A percentile compares a stretch with the other conserved stretches of the same genome.
Evolutionary conservation across 2,797 vertebrate genomes (phyloP).

Genomic region (Threskiornis aethiopicus): DNA sequence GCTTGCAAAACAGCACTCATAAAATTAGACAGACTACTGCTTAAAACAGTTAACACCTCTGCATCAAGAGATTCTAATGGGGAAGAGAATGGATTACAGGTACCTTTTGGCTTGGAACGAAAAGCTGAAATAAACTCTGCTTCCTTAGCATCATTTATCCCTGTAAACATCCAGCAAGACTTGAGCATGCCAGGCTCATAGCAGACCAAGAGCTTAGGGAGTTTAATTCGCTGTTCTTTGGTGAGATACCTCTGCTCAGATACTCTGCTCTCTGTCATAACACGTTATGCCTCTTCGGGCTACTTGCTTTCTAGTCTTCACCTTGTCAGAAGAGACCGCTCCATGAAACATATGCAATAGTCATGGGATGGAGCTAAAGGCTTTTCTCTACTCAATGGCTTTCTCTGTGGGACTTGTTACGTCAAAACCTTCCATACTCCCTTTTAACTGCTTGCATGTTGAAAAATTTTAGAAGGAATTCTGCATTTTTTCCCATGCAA

Average conservation of each 20-base stretch:
- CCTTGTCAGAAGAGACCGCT: background rate
- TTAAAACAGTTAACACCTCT: background rate
- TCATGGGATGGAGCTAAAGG: background rate
- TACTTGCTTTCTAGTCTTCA: background rate
- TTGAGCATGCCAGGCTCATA: background rate
- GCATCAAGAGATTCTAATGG: background rate
- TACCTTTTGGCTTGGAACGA: background rate
- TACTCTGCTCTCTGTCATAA: background rate
- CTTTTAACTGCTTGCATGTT: background rate
- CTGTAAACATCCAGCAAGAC: background rate
- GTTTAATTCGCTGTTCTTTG: background rate
- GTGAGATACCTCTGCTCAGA: background rate
- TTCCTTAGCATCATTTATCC: background rate
- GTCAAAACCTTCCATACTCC: background rate
- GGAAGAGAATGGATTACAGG: background rate
- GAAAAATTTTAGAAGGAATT: background rate
- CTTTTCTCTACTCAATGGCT: background rate
- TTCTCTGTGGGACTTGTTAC: background rate
- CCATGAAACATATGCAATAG: background rate
- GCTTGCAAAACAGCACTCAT: background rate
- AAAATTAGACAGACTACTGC: background rate
- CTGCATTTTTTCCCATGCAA: background rate
- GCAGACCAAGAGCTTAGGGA: background rate
- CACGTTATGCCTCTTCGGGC: background rate
- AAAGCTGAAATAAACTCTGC: background rate